These are phyloP conservation scores for Papilio polyxenes DNA, from an alignment of 1,140 invertebrate genomes.

Conservation along the genomic window DNA sequence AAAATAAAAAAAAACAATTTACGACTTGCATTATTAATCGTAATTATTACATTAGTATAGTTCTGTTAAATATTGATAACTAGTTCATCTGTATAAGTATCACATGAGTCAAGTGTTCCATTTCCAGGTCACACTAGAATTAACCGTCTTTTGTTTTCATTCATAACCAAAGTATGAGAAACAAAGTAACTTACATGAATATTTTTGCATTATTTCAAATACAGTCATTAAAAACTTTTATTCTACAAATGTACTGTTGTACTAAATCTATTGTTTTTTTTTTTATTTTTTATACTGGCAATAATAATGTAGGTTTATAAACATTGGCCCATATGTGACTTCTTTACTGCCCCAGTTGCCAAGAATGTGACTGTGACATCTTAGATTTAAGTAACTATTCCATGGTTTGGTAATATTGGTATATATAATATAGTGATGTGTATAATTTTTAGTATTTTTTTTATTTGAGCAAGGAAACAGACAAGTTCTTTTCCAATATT, in stretches of 20 bases:
- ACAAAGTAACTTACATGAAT: background rate
- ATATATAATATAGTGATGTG: too few relatives aligned
- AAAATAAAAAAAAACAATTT: too few relatives aligned
- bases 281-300: background rate
- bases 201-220: background rate
- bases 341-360: too few relatives aligned
- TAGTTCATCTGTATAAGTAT: background rate
- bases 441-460: too few relatives aligned
- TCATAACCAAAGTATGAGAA: background rate
- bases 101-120: background rate
- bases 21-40: background rate
- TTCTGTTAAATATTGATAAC: background rate
- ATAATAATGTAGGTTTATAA: too few relatives aligned
- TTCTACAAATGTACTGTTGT: background rate
- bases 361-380: too few relatives aligned
- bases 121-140: conserved; percentile 14
- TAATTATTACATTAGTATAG: background rate
- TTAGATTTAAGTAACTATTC: too few relatives aligned
- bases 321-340: too few relatives aligned
- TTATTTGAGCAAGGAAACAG: too few relatives aligned
- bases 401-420: too few relatives aligned
- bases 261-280: background rate
- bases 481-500: too few relatives aligned
- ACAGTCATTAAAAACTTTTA: conserved; percentile 6
- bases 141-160: conserved; percentile 34